Base-by-base conservation (phyloP, 2,113 vertebrate species). In the Neogobius melanostomus region DNA sequence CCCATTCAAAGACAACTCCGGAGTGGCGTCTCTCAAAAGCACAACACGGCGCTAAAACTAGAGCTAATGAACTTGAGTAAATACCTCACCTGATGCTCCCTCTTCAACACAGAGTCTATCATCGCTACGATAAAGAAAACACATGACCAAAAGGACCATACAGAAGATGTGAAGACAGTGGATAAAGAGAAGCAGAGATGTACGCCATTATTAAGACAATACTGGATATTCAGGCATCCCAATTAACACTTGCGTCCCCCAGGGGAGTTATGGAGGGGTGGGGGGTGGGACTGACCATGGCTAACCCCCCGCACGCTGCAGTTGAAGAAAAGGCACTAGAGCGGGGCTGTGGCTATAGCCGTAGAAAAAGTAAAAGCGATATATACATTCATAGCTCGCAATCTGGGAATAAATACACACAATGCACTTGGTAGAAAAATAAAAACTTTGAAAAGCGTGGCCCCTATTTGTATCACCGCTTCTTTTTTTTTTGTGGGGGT, bases 261-360 rank as follows among this genome's bases (percentile, higher is more conserved):
- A 17, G 69, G 64, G 51, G 79, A 69, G 77, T 36, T 48, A 56
- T 59, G n/a, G 53, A 36, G 28, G 28, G 28, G 28, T 21, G 28
- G 28, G 28, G 28, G 28, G 28, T 36, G 71, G 61, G 72, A 28
- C 69, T 76, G 84, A 76, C 77, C 76, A 78, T 68, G 73, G 77
- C 85, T 81, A 74, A 84, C 79, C 83, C 80, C 79, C 70, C 71
- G 66, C 75, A 77, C 76, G 81, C 82, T 87, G 88, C 86, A 76
- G 79, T 84, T 16, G 83, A 89, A 89, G 85, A 86, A 91, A 94
- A 56, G 93, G 93, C 93, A 94, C 92, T 93, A 90, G 87, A 89
- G 80, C 79, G 85, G 77, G 84, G 83, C 83, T 84, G 83, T 86
- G 80, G 81, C 87, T 86, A 36, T 36, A 89, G 90, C 91, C 85